Conservation (phyloP, 2,888 invertebrate genomes). For the Cactoblastis cactorum region DNA sequence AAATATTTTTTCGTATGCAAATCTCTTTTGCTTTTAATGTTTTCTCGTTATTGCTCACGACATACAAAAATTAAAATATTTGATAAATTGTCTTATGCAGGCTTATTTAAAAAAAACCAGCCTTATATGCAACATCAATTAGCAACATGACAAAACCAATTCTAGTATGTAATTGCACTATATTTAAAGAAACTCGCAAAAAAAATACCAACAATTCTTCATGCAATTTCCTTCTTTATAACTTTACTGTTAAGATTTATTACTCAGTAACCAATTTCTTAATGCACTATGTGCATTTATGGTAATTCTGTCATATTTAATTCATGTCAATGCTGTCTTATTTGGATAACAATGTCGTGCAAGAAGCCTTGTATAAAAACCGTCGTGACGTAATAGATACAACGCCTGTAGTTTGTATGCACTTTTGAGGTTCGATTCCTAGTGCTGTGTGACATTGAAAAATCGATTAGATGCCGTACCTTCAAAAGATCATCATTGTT, state of each 20-base stretch:
- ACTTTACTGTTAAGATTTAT: neutral
- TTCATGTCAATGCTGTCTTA: conserved; percentile 6
- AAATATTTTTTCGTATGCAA: neutral
- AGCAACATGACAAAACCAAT: neutral
- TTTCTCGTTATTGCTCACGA: too few relatives aligned
- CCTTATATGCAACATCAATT: neutral
- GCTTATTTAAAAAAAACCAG: neutral
- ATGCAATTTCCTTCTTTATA: neutral
- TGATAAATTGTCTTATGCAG: neutral
- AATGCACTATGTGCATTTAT: neutral
- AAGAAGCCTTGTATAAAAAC: neutral
- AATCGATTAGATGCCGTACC: too few relatives aligned
- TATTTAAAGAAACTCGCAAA: neutral
- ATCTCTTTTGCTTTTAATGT: neutral
- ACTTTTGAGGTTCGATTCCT: too few relatives aligned
- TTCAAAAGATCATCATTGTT: too few relatives aligned
- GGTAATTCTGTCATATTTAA: conserved; percentile 3
- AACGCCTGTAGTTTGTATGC: too few relatives aligned
- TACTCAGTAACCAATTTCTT: neutral
- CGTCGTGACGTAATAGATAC: too few relatives aligned
- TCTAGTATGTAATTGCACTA: neutral
- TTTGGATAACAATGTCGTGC: neutral
- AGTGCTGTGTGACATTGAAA: too few relatives aligned
- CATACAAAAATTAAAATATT: neutral
- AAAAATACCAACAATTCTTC: neutral